Evolutionary conservation across 2,797 vertebrate species (phyloP).

Genomic region (Sandelia bainsii): DNA sequence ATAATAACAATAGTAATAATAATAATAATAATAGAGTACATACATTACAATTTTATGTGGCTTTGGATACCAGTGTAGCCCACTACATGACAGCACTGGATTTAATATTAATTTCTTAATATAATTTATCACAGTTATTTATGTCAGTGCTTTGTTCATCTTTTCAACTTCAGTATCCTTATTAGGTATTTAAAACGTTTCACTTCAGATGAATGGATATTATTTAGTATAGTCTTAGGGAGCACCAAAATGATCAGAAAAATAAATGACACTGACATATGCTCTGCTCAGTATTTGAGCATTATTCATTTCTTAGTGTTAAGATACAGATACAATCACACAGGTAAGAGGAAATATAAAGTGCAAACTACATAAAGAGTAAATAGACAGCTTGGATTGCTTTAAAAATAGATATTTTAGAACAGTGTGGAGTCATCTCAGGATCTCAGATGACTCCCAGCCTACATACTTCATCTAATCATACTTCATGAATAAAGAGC

Average conservation of each 20-base stretch:
- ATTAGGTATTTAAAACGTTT: not conserved
- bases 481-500: constrained; percentile 29
- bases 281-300: not conserved
- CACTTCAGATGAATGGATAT: not conserved
- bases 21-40: not conserved
- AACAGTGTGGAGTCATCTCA: not conserved
- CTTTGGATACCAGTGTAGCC: constrained; percentile 30
- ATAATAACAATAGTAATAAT: constrained; percentile 2
- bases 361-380: constrained; percentile 74
- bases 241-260: constrained; percentile 29
- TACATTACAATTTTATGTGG: constrained; percentile 13
- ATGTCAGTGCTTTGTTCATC: constrained; percentile 44
- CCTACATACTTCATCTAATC: constrained; percentile 19
- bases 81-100: constrained; percentile 32
- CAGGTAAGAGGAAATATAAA: constrained; percentile 69
- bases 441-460: constrained; percentile 5
- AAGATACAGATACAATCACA: constrained; percentile 49
- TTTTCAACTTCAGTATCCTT: not conserved
- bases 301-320: constrained; percentile 58
- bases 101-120: constrained; percentile 14
- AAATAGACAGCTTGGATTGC: constrained; percentile 28
- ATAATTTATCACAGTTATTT: constrained; percentile 46
- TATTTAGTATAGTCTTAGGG: too few species aligned
- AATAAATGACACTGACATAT: constrained; percentile 45
- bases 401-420: constrained; percentile 2